Base-by-base conservation (phyloP, 2,797 vertebrate genomes). In the Acanthornis magna region DNA sequence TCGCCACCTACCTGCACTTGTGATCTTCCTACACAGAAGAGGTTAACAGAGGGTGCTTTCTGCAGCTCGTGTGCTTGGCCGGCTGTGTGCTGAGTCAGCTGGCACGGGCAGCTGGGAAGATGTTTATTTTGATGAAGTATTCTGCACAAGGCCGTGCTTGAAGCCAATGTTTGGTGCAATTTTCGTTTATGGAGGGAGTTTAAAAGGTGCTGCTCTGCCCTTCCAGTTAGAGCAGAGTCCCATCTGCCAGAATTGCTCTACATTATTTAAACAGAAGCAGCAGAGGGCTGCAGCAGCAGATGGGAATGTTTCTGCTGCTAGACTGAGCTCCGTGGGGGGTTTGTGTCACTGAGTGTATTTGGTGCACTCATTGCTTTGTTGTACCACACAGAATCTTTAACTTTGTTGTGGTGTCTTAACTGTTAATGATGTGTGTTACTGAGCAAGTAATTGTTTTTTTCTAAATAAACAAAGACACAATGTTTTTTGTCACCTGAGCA, bases 81-180 rank as follows among this genome's bases (percentile, higher is more conserved):
- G 16, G 79, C 92, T 87, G 88, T 0, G 60, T 93, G 97, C 96
- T 95, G 96, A 97, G 84, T 98, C 95, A 97, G 96, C 94, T 94
- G 94, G 87, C 92, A 81, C 38, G 57, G 95, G 88, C 82, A 88
- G 87, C 95, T 92, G 89, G 76, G 57, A 80, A 91, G 67, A 78
- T 82, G 88, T 62, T 36, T 55, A 20, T 82, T 93, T 90, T 79
- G 92, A 85, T 96, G 96, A 91, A 93, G 83, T 61, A 8, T 66
- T 95, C 60, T 43, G 76, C 63, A 88, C 66, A 54, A 77, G 88
- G 73, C 90, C 25, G 5, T 34, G 67, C 63, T 57, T 82, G 81
- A 93, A 85, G 89, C 77, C 78, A 82, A 7, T 30, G 5, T 88
- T 58, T 89, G 53, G 85, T 77, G 47, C 10, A 50, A 70, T 79